Evolutionary conservation across 2,888 invertebrate species (phyloP).

Genomic region (Calliphora vomitoria): DNA sequence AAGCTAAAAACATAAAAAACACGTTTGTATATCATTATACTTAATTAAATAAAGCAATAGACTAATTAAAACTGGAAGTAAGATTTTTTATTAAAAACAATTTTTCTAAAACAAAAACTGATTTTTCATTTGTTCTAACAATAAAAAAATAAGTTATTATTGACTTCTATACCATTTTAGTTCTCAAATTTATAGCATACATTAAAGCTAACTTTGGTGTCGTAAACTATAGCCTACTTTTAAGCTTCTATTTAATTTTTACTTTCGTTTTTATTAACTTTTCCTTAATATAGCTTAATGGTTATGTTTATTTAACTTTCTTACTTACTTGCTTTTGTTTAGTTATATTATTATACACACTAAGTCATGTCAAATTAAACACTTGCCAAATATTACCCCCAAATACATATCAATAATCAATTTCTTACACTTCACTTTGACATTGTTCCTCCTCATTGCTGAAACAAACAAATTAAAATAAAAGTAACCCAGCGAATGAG

Average conservation of each 20-base stretch:
- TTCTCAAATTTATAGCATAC: too few relatives aligned
- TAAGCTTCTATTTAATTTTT: too few relatives aligned
- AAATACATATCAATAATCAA: slow-evolving; percentile 33
- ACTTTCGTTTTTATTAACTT: too few relatives aligned
- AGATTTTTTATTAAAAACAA: not conserved
- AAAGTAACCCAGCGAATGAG: slow-evolving; percentile 12
- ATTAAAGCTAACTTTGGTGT: too few relatives aligned
- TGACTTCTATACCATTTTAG: too few relatives aligned
- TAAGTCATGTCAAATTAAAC: slow-evolving; percentile 23
- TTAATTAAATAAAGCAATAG: slow-evolving; percentile 52
- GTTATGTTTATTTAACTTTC: not conserved
- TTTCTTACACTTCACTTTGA: slow-evolving; percentile 37
- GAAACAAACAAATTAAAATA: slow-evolving; percentile 1
- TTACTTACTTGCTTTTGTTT: not conserved
- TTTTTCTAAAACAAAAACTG: too few relatives aligned
- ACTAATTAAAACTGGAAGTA: slow-evolving; percentile 43
- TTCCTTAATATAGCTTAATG: not conserved
- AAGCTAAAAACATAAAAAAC: not conserved
- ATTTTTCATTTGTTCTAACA: too few relatives aligned
- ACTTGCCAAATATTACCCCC: slow-evolving; percentile 1
- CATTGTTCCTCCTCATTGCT: not conserved
- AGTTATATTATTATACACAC: not conserved
- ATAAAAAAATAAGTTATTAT: too few relatives aligned
- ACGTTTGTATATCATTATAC: slow-evolving; percentile 28
- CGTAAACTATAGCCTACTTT: too few relatives aligned